Percentiles rank a stretch among this genome's conserved stretches.
These are phyloP conservation scores for Aporophyla lueneburgensis DNA, from an alignment of 2,888 invertebrate genomes.

Conservation along the genomic window DNA sequence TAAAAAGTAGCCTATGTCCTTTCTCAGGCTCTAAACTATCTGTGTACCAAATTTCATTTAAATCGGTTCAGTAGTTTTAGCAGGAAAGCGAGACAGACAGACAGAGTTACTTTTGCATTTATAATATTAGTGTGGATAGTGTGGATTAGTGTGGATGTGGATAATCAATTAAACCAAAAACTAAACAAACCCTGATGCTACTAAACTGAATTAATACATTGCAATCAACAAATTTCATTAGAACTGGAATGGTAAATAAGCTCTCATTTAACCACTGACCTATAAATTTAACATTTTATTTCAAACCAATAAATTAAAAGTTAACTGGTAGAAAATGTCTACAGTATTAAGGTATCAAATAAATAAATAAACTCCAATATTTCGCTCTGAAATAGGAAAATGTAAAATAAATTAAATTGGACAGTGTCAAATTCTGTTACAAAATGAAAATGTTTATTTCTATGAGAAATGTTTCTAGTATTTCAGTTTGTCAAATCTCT, in stretches of 20 bases:
- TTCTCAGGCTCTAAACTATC: too few species aligned
- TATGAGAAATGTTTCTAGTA: not conserved
- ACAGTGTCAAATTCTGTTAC: not conserved
- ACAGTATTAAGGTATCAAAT: not conserved
- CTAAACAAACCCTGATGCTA: not conserved
- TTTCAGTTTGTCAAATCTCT: not conserved
- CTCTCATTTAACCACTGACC: not conserved
- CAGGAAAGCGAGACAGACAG: too few species aligned
- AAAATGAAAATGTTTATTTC: not conserved
- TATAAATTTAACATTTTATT: constrained; percentile 14
- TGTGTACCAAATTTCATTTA: too few species aligned
- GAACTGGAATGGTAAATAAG: constrained; percentile 6
- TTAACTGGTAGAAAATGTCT: not conserved
- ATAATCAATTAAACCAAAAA: not conserved
- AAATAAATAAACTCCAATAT: constrained; percentile 2
- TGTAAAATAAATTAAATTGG: constrained; percentile 1
- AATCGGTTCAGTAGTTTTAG: too few species aligned
- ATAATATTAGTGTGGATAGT: too few species aligned
- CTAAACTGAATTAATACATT: not conserved
- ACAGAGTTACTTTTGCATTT: too few species aligned
- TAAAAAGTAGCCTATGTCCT: too few species aligned
- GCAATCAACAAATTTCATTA: constrained; percentile 15
- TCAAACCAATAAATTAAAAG: constrained; percentile 13
- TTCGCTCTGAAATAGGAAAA: not conserved
- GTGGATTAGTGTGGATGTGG: too few species aligned